A percentile compares a stretch with the other conserved stretches of the same genome.
Evolutionary conservation across 2,797 vertebrate species (phyloP).

Genomic region (Margarornis squamiger): DNA sequence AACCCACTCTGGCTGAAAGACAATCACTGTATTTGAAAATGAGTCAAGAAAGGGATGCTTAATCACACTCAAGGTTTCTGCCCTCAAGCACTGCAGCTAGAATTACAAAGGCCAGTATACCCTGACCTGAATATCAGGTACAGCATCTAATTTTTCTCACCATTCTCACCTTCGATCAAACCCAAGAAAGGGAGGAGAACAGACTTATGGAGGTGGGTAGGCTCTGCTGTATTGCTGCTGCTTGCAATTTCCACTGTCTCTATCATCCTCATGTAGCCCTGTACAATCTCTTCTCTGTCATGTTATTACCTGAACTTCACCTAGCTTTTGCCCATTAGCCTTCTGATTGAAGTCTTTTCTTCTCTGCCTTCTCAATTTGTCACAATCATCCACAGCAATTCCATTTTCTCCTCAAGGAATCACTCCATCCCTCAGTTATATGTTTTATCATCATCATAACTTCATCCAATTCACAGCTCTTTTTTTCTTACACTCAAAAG

Average conservation of each 20-base stretch:
- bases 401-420: not conserved
- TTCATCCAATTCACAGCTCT: not conserved
- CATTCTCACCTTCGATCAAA: not conserved
- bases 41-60: not conserved
- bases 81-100: not conserved
- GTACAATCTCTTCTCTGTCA: not conserved
- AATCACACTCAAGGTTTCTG: not conserved
- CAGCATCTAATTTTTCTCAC: conserved; percentile 3
- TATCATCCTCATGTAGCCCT: not conserved
- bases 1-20: not conserved
- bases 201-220: not conserved
- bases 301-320: not conserved
- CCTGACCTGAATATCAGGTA: conserved; percentile 10
- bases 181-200: not conserved
- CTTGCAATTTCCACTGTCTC: not conserved
- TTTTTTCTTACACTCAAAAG: not conserved
- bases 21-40: not conserved
- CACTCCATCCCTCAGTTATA: not conserved
- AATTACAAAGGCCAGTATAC: not conserved
- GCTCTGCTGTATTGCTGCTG: not conserved
- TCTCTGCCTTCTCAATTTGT: not conserved
- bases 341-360: not conserved
- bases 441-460: not conserved
- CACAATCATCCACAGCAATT: not conserved
- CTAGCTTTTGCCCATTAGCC: not conserved